Base-by-base conservation (phyloP, 2,113 vertebrate genomes). In the Epinephelus cyanopodus region DNA sequence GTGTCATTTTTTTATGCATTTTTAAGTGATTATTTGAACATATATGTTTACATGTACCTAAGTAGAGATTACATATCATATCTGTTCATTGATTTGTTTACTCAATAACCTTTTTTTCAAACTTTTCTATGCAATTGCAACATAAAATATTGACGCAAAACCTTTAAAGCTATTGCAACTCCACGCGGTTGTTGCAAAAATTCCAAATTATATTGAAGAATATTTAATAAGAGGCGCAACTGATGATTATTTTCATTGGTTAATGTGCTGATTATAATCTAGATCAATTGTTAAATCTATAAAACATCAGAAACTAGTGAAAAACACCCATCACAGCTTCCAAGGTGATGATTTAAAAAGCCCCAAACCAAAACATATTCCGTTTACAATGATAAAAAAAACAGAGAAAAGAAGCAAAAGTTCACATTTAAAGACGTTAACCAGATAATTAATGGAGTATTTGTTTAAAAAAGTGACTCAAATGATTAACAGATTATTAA, bases 401-500 rank as follows among this genome's bases (percentile, higher is more conserved):
- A 74, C 19, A 71, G 18, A 58, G 19, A 61, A 57, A 72, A 62
- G 11, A 15, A 69, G 3, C 14, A 75, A 48, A 70, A 74, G 7
- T 14, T 58, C 18, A 50, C 4, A 73, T 79, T 47, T 67, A 21
- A 47, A 27, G 61, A 21, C 21, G 56, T 45, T 13, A 8, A 58
- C 13, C 15, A 12, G 14, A 52, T 12, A 60, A 39, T 42, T 6
- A 29, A 6, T 19, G 1, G 6, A 57, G 3, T 39, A 48, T 23
- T 18, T 3, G 15, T 6, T 37, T 33, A 54, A 2, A 13, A 58
- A 52, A 33, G 45, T 42, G 12, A 8, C 29, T 42, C 1, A 68
- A 66, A 62, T 65, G n/a, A 76, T 69, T 69, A 29, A 54, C 4
- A 52, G 37, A 21, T 42, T 21, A 77, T 56, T 2, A 57, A 74